Evolutionary conservation across 53 echinoderm and acorn worm genomes (phyloP).

Genomic region (Crossaster papposus): DNA sequence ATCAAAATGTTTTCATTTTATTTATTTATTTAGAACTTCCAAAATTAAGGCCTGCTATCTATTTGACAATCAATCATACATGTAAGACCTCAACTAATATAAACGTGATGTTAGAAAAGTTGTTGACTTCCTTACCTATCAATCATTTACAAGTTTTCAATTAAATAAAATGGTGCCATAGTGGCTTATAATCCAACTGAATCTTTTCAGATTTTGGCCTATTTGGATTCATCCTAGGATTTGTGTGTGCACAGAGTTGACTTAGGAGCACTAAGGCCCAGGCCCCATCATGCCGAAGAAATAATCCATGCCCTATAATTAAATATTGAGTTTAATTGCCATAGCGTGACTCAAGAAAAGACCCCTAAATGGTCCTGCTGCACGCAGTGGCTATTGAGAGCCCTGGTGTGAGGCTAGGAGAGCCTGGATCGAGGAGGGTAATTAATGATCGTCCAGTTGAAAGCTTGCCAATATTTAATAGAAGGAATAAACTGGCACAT

Average conservation of each 20-base stretch:
- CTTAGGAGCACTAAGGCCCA: background rate
- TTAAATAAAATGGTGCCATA: too few species aligned
- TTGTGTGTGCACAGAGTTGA: background rate
- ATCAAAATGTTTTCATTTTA: too few species aligned
- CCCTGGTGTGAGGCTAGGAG: background rate
- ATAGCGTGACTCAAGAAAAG: conserved; percentile 28
- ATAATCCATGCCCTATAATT: background rate
- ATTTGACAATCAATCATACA: too few species aligned
- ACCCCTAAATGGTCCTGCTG: background rate
- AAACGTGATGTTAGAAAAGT: too few species aligned
- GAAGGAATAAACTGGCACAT: background rate
- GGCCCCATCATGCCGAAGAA: background rate
- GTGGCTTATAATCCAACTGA: too few species aligned
- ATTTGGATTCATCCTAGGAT: background rate
- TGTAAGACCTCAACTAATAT: too few species aligned
- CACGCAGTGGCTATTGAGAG: conserved; percentile 21
- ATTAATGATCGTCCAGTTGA: background rate
- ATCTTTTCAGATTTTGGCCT: background rate
- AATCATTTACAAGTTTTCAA: too few species aligned
- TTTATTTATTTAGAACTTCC: too few species aligned
- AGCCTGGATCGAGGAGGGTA: background rate
- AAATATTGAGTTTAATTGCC: conserved; percentile 12
- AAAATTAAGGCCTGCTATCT: too few species aligned
- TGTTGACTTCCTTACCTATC: too few species aligned
- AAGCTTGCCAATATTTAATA: background rate